A percentile compares a stretch with the other conserved stretches of the same genome.
phyloP scores from a whole-genome alignment of 2,888 invertebrate genomes.

The Tiphia femorata region DNA sequence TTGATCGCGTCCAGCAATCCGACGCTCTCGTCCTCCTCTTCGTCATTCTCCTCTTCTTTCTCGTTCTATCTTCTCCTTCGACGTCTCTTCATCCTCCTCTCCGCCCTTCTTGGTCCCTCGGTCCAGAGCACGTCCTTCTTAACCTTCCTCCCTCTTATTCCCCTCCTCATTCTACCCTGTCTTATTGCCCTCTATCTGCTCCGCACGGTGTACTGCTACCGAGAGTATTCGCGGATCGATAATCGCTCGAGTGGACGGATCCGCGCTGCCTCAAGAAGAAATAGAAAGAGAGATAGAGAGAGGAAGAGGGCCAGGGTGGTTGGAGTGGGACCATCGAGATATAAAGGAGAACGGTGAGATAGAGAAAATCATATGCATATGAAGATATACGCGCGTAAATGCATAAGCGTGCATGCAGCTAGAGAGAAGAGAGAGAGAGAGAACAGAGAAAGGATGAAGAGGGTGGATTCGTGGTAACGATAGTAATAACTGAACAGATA shows the following conservation, averaged over 20 bases:
- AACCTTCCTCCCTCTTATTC: background rate
- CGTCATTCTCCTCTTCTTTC: conserved; percentile 2
- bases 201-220: conserved; percentile 8
- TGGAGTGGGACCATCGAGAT: too few relatives aligned
- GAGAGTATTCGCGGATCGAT: conserved; percentile 33
- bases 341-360: background rate
- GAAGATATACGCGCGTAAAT: too few relatives aligned
- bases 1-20: conserved; percentile 33
- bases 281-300: background rate
- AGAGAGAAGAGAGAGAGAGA: background rate
- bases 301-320: background rate
- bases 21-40: conserved; percentile 8
- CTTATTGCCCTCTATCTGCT: background rate
- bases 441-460: background rate
- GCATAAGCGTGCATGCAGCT: too few relatives aligned
- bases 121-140: background rate
- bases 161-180: background rate
- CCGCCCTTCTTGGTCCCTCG: background rate
- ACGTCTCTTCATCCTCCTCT: background rate
- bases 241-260: conserved; percentile 21
- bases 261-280: background rate
- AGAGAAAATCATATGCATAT: background rate
- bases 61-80: background rate
- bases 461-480: conserved; percentile 17
- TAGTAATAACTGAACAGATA: conserved; percentile 19